Base-by-base conservation (phyloP, 2,888 invertebrate species). In the Muschampia plurimacula region DNA sequence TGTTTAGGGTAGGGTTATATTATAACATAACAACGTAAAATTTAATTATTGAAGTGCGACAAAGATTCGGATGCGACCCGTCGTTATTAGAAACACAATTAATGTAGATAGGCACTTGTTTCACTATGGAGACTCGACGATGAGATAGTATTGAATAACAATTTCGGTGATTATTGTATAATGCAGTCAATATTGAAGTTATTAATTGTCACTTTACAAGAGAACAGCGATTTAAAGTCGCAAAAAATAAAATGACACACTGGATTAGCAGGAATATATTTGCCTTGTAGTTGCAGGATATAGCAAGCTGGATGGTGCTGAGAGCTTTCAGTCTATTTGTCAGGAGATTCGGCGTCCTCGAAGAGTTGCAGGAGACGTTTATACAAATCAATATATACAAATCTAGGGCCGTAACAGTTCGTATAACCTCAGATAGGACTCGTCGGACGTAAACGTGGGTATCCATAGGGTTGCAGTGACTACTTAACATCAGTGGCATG, bases 1-100 rank as follows among this genome's bases (percentile, higher is more conserved):
- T 22, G 22, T 46, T 2, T 9, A 9, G 2, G 6, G 1, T 3
- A 4, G 3, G 3, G 12, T 2, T 22, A 22, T 22, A 22, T 22
- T 22, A 10, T 3, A 12, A 2, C 12, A 46, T 46, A 46, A 46
- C 46, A 46, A 12, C 12, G 12, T 4, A 46, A 12, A 2, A 46
- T 12, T 12, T 12, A 46, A 10, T 12, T 46, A 12, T 46, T 46
- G 2, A 46, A 46, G n/a, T 5, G 49, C 0, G 5, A 49, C 49
- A 49, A 49, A 49, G 49, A 49, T 49, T 49, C 49, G 49, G n/a
- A 49, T 49, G 49, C n/a, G n/a, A 49, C 49, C n/a, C 49, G 49
- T 7, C 49, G 49, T n/a, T 49, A 49, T 41, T 49, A 49, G 49
- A n/a, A 49, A 49, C 49, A 49, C 49, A 7, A 49, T 49, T 4